phyloP scores from a whole-genome alignment of 1,140 invertebrate genomes.

The Drosophila tropicalis region DNA sequence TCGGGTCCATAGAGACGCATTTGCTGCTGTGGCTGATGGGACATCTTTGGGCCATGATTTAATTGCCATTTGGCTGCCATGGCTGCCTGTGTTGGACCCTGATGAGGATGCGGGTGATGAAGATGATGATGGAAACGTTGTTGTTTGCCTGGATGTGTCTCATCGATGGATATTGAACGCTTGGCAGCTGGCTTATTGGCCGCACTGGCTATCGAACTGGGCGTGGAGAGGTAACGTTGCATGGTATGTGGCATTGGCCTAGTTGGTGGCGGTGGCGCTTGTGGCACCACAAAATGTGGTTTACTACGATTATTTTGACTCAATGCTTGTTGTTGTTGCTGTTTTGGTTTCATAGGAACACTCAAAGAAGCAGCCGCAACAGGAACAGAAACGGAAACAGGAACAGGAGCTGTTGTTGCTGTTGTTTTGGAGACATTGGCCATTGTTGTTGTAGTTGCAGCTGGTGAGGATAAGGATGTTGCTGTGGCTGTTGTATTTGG shows the following conservation, averaged over 20 bases:
- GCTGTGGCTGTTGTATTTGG: conserved; percentile 13
- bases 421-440: conserved; percentile 8
- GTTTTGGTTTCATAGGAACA: background rate
- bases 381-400: background rate
- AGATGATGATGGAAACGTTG: conserved; percentile 30
- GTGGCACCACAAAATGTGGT: conserved; percentile 73
- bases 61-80: conserved; percentile 29
- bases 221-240: conserved; percentile 72
- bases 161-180: conserved; percentile 69
- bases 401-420: background rate
- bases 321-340: conserved; percentile 19
- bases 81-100: conserved; percentile 36
- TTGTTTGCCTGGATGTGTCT: conserved; percentile 59
- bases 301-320: conserved; percentile 52
- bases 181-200: conserved; percentile 75
- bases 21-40: conserved; percentile 22
- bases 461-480: conserved; percentile 3
- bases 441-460: conserved; percentile 8
- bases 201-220: conserved; percentile 76
- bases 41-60: conserved; percentile 15
- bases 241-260: conserved; percentile 40
- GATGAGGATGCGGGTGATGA: conserved; percentile 24
- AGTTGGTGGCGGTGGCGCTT: conserved; percentile 34
- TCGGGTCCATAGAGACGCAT: conserved; percentile 56
- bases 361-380: background rate